Evolutionary conservation across 2,888 invertebrate species (phyloP), one percentile per base, ranked within the genome.

Genomic region (Nasonia oneida): DNA sequence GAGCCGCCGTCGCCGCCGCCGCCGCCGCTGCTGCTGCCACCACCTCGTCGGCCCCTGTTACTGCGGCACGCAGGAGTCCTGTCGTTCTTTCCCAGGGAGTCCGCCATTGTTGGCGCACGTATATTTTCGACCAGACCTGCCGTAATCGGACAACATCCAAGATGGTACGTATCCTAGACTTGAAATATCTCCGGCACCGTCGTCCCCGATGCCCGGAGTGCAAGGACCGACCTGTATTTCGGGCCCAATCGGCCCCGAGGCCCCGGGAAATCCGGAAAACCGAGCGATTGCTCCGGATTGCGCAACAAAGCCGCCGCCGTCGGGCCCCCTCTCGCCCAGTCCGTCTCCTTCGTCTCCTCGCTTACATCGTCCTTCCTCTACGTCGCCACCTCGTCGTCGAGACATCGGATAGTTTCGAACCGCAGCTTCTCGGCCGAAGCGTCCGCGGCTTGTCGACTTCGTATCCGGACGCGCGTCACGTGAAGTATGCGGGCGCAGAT

Each of bases 41-140:
- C 64, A 33, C 14, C 64, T 29, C 64, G 29, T 33, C 64, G 33
- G 29, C n/a, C 64, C 15, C 64, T 33, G 64, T 67, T 61, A 61
- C 57, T 61, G 57, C 67, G 67, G 33, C 53, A 8, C 75, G 33
- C 70, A 76, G 61, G 79, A 75, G 47, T 83, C 79, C 47, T n/a
- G 47, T 90, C 89, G 91, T 90, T 90, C 96, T 97, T 97, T 97
- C 95, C 95, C 95, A 96, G 95, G 95, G 95, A 96, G 96, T 96
- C 96, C 97, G 97, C 97, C 97, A 96, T 96, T 95, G 95, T 95
- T 96, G 97, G 96, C 97, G 97, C 96, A 96, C 92, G 93, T 96
- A 95, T 96, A 96, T 94, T 95, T 96, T 95, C 95, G 94, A 94
- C 94, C 95, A 95, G 95, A 95, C 94, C 94, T 94, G 94, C 94